phyloP scores from a whole-genome alignment of 2,113 vertebrate species.

The Rissa tridactyla region DNA sequence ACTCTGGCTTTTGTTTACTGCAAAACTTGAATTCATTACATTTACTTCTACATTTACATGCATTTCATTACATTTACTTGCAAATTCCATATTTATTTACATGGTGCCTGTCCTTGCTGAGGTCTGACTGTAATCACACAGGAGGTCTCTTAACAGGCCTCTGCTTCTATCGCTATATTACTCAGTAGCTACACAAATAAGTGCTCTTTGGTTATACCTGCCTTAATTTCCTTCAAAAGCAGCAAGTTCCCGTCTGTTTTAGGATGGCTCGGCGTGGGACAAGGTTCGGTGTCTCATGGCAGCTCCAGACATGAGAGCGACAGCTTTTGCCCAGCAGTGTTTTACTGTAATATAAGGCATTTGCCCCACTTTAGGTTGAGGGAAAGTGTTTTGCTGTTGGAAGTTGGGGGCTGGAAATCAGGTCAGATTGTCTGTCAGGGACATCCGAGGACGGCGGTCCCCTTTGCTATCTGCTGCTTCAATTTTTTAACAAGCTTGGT shows the following conservation, averaged over 20 bases:
- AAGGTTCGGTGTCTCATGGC: not conserved
- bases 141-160: slow-evolving; percentile 10
- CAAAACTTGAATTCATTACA: not conserved
- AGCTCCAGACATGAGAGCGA: not conserved
- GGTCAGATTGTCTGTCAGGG: not conserved
- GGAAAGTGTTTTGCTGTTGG: not conserved
- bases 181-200: not conserved
- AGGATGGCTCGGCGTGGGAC: not conserved
- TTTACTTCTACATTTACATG: slow-evolving; percentile 51
- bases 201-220: not conserved
- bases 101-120: slow-evolving; percentile 33
- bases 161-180: not conserved
- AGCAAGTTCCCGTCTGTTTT: not conserved
- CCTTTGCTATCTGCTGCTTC: not conserved
- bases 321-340: not conserved
- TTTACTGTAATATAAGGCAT: not conserved
- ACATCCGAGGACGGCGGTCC: not conserved
- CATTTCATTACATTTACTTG: slow-evolving; percentile 60
- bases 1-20: slow-evolving; percentile 26
- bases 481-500: not conserved
- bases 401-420: not conserved
- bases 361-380: not conserved
- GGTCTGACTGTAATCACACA: not conserved
- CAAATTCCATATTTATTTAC: slow-evolving; percentile 60
- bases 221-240: not conserved